phyloP scores from a whole-genome alignment of 2,888 invertebrate genomes.

The Plagiodera versicolora region DNA sequence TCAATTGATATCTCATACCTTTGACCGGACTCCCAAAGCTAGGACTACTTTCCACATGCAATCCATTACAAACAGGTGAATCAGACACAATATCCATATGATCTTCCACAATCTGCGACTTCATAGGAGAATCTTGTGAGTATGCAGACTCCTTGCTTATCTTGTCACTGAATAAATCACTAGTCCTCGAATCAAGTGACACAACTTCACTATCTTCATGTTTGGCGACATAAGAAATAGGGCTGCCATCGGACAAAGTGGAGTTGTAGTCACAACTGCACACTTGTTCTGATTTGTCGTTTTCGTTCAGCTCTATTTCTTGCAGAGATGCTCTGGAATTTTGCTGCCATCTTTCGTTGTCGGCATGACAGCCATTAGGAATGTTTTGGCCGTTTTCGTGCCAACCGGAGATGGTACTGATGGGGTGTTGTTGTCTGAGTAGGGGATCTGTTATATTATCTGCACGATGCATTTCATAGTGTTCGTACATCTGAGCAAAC shows the following conservation, averaged over 20 bases:
- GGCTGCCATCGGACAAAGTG: slow-evolving; percentile 57
- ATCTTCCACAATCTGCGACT: slow-evolving; percentile 45
- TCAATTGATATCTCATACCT: slow-evolving; percentile 37
- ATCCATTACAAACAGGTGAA: slow-evolving; percentile 54
- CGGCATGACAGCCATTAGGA: slow-evolving; percentile 48
- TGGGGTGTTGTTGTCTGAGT: slow-evolving; percentile 88
- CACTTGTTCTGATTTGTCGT: slow-evolving; percentile 50
- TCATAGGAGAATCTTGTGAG: slow-evolving; percentile 54
- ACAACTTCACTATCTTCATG: slow-evolving; percentile 58
- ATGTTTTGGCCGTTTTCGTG: slow-evolving; percentile 65
- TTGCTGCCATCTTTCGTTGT: slow-evolving; percentile 47
- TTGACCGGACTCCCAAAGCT: slow-evolving; percentile 51
- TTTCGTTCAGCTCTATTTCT: slow-evolving; percentile 46
- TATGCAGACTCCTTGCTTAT: slow-evolving; percentile 64
- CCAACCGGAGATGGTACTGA: slow-evolving; percentile 96
- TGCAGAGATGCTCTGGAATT: slow-evolving; percentile 40
- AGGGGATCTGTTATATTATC: slow-evolving; percentile 95
- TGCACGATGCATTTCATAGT: slow-evolving; percentile 90
- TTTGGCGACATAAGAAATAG: slow-evolving; percentile 54
- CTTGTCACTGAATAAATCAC: slow-evolving; percentile 64
- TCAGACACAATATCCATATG: slow-evolving; percentile 34
- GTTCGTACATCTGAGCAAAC: slow-evolving; percentile 96
- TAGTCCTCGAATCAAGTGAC: slow-evolving; percentile 59
- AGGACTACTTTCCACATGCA: slow-evolving; percentile 50
- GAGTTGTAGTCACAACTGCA: slow-evolving; percentile 56